A percentile compares a stretch with the other conserved stretches of the same genome.
Evolutionary conservation across 1,140 invertebrate species (phyloP).

Genomic region (Thalassaphorura encarpata): DNA sequence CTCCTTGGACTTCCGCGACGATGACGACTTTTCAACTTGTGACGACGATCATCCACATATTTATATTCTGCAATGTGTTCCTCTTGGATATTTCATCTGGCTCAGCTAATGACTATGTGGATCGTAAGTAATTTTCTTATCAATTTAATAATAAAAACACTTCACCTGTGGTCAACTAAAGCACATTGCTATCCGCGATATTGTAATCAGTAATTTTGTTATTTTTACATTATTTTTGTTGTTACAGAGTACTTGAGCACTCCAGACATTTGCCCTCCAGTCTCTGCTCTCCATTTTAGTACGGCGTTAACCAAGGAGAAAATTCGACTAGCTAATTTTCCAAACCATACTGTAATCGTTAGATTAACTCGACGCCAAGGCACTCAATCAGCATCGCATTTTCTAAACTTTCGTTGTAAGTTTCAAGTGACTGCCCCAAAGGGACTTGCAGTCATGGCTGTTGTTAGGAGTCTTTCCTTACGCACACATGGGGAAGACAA

Average conservation of each 20-base stretch:
- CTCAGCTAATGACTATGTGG: no score
- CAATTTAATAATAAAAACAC: no score
- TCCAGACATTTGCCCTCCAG: slow-evolving; percentile 24
- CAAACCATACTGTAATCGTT: slow-evolving; percentile 28
- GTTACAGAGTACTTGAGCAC: slow-evolving; percentile 30
- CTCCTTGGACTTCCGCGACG: no score
- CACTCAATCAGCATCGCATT: neutral
- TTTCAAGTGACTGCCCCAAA: slow-evolving; percentile 29
- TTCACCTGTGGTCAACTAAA: no score
- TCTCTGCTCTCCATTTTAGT: neutral
- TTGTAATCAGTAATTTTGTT: no score
- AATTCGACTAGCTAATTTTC: slow-evolving; percentile 25
- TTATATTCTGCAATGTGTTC: no score
- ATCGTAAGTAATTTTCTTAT: no score
- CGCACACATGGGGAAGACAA: neutral
- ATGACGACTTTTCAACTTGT: no score
- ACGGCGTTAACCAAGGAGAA: slow-evolving; percentile 23
- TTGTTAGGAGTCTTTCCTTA: slow-evolving; percentile 20
- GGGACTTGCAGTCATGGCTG: slow-evolving; percentile 19
- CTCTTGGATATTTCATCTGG: no score
- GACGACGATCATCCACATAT: no score
- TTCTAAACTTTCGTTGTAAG: slow-evolving; percentile 22
- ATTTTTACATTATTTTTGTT: no score
- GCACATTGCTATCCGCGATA: no score
- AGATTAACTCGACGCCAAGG: slow-evolving; percentile 24